phyloP scores from a whole-genome alignment of 2,113 vertebrate genomes.

The Zosterops hypoxanthus region DNA sequence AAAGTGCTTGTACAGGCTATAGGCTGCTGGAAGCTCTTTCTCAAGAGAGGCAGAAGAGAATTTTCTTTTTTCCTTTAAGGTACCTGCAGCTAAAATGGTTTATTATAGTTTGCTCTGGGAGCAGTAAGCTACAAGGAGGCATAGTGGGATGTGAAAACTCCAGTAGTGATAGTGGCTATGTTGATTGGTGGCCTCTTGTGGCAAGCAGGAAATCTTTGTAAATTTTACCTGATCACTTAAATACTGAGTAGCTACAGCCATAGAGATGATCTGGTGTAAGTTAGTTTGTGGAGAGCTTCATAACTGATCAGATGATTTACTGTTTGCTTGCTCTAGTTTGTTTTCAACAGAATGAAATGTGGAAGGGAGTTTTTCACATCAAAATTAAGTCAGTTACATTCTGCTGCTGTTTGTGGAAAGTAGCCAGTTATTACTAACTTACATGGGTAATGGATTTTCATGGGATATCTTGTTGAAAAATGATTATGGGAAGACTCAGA shows the following conservation, averaged over 20 bases:
- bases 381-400: not conserved
- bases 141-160: not conserved
- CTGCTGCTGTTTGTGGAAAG: not conserved
- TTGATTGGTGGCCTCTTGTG: not conserved
- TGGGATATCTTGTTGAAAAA: not conserved
- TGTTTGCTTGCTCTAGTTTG: not conserved
- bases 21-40: not conserved
- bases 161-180: accelerated
- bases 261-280: not conserved
- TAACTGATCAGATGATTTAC: not conserved
- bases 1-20: not conserved
- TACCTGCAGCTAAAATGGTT: not conserved
- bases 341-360: not conserved
- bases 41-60: not conserved
- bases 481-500: not conserved
- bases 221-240: not conserved
- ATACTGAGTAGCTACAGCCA: not conserved
- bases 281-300: not conserved
- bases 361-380: accelerated
- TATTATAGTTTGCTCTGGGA: not conserved
- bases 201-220: not conserved
- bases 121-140: not conserved
- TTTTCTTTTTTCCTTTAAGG: not conserved
- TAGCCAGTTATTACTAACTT: not conserved
- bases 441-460: not conserved